A percentile compares a stretch with the other conserved stretches of the same genome.
These are phyloP conservation scores for Sapayoa aenigma DNA, from an alignment of 2,113 vertebrate genomes.

Conservation along the genomic window DNA sequence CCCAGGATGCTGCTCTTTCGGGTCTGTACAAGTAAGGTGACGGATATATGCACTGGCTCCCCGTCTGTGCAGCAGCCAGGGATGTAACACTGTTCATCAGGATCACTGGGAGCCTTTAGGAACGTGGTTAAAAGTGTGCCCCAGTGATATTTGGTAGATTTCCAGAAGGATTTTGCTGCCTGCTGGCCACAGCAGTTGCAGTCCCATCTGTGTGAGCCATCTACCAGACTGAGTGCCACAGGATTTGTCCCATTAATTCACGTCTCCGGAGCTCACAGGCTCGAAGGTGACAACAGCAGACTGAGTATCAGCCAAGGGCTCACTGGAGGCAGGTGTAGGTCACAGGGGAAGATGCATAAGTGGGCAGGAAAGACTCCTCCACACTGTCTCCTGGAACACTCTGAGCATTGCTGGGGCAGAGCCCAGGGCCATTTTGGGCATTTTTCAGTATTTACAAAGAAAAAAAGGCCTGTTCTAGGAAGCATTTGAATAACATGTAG, in stretches of 20 bases:
- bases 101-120: neutral
- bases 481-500: neutral
- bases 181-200: neutral
- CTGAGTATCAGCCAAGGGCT: neutral
- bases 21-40: neutral
- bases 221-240: neutral
- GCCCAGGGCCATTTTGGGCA: rapidly evolving
- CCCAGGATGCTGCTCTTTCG: neutral
- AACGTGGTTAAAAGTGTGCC: neutral
- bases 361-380: neutral
- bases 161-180: neutral
- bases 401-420: neutral
- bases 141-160: neutral
- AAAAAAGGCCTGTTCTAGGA: neutral
- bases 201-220: neutral
- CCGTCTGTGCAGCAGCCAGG: too few relatives aligned
- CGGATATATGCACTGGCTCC: rapidly evolving
- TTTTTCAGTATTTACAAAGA: neutral
- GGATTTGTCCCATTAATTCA: neutral
- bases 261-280: rapidly evolving
- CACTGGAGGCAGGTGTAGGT: neutral
- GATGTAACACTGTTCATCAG: neutral
- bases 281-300: neutral
- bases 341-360: neutral
- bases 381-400: neutral